Percentiles rank a stretch among this genome's conserved stretches.
phyloP scores from a whole-genome alignment of 1,140 invertebrate species.

The Diuraphis noxia region DNA sequence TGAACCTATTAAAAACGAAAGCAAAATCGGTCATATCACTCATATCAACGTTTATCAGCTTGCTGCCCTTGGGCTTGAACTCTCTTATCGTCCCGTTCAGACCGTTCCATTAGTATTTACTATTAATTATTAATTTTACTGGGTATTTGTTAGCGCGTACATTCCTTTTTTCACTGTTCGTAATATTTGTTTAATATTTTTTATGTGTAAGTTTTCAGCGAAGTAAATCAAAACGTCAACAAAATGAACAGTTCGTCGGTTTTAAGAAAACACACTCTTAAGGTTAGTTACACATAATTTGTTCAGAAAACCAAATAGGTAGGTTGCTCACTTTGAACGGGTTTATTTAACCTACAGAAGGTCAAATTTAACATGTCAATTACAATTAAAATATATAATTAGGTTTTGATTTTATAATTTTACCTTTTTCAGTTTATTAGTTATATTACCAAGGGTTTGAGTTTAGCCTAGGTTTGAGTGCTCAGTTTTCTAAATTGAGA shows the following conservation, averaged over 20 bases:
- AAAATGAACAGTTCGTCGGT: constrained; percentile 43
- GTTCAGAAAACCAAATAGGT: background rate
- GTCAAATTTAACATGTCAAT: background rate
- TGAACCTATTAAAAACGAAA: background rate
- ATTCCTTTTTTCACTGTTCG: background rate
- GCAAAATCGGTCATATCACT: background rate
- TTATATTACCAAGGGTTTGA: background rate
- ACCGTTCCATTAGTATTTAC: background rate
- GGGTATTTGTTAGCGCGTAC: background rate
- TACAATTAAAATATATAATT: background rate
- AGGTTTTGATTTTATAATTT: background rate
- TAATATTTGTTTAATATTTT: background rate
- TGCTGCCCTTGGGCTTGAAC: constrained; percentile 30
- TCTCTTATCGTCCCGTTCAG: background rate
- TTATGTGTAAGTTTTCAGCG: background rate
- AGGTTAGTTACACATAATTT: background rate
- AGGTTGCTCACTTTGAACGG: background rate
- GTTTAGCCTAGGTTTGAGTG: background rate
- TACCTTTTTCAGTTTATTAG: background rate
- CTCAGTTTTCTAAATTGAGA: background rate
- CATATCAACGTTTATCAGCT: background rate
- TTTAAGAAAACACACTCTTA: constrained; percentile 34
- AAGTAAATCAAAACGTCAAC: background rate
- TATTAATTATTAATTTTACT: background rate
- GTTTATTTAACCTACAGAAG: constrained; percentile 45